phyloP scores from a whole-genome alignment of 2,113 vertebrate genomes.

The Cryptomyrus ogoouensis region DNA sequence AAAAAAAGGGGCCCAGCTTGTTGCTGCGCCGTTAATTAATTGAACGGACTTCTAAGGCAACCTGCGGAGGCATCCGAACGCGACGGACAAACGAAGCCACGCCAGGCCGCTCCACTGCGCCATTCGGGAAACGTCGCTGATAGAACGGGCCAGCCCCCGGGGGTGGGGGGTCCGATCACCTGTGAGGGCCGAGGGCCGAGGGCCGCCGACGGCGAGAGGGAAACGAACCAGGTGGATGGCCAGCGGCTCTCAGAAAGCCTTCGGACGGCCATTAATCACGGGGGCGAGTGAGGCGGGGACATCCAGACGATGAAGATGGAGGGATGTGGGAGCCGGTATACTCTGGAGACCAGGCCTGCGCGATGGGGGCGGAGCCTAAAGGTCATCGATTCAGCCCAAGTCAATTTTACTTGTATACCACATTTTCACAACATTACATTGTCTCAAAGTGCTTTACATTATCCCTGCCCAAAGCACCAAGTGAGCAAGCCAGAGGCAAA shows the following conservation, averaged over 20 bases:
- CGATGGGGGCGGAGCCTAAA: not conserved
- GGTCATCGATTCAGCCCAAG: not conserved
- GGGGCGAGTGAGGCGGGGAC: not conserved
- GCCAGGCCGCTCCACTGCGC: not conserved
- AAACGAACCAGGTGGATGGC: conserved; percentile 11
- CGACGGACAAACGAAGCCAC: conserved; percentile 58
- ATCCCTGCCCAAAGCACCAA: not conserved
- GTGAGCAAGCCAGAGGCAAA: not conserved
- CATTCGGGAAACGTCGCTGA: conserved; percentile 19
- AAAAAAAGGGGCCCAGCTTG: conserved; percentile 58
- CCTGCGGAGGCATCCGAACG: conserved; percentile 56
- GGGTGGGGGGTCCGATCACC: conserved; percentile 19
- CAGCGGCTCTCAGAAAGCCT: not conserved
- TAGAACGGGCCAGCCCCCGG: not conserved
- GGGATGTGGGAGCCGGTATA: not conserved
- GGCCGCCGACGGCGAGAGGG: not conserved
- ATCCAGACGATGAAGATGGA: not conserved
- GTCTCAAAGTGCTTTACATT: not conserved
- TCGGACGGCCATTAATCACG: not conserved
- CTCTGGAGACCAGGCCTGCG: not conserved
- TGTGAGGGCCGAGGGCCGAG: not conserved
- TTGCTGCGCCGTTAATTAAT: conserved; percentile 71
- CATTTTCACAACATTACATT: not conserved
- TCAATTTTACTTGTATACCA: not conserved
- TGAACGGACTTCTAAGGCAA: conserved; percentile 59